Base-by-base conservation (phyloP, 2,888 invertebrate species). In the Coleophora deauratella region DNA sequence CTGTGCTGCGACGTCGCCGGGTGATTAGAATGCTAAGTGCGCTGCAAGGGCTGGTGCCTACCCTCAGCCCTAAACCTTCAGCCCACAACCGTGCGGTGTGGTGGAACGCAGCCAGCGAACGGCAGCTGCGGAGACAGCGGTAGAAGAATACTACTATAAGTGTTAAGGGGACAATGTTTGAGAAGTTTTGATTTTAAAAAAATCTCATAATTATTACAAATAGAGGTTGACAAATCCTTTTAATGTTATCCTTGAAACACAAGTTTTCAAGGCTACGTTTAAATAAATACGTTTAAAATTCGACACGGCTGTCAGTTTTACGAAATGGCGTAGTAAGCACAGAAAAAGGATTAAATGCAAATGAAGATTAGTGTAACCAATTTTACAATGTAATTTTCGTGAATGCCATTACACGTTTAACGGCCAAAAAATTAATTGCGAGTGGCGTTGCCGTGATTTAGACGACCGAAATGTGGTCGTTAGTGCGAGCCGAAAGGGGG, bases 1-100 rank as follows among this genome's bases (percentile, higher is more conserved):
- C 66, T 72, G 75, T 73, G 72, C 71, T 78, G 74, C 71, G 72
- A 67, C 59, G 58, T 67, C 57, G 60, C 55, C 57, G 54, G 58
- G 72, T 76, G 80, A 77, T 77, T 77, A 77, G 81, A 82, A 81
- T 82, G 72, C 78, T 75, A 77, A 80, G 72, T 75, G 63, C 64
- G 69, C 57, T 56, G 72, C 62, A 76, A 74, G 79, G 79, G 79
- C 72, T 74, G 66, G 59, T n/a, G n/a, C n/a, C 64, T 34, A 11
- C 11, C 13, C n/a, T 12, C 9, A 12, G 21, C 33, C 38, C 41
- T 70, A 78, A 75, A 79, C 78, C 79, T n/a, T 12, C 9, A 12
- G 21, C 33, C 38, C 41, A 70, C 78, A 75, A 79, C 78, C 79
- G 79, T 72, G 72, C 60, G 65, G 68, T 62, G 64, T 66, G 51